These are phyloP conservation scores for Tetragonisca angustula DNA, from an alignment of 2,888 invertebrate species.

Conservation along the genomic window DNA sequence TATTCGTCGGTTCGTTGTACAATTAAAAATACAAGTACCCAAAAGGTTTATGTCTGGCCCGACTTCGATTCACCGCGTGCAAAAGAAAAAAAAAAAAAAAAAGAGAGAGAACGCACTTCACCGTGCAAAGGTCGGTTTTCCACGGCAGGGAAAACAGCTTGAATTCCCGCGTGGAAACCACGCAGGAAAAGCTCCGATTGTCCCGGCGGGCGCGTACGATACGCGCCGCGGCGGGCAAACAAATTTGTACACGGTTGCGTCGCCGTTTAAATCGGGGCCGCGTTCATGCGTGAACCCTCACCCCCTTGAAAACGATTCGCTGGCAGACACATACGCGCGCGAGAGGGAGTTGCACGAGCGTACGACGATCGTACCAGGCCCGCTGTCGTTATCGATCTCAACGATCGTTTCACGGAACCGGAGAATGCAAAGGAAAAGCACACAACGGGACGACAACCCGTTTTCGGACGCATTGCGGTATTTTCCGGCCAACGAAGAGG, in stretches of 20 bases:
- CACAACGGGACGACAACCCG: slow-evolving; percentile 34
- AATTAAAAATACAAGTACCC: too few relatives aligned
- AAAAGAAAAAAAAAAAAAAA: too few relatives aligned
- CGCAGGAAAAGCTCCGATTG: slow-evolving; percentile 7
- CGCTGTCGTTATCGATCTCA: slow-evolving; percentile 48
- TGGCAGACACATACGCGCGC: neutral
- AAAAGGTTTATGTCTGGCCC: too few relatives aligned
- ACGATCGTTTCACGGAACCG: slow-evolving; percentile 32
- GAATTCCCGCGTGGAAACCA: slow-evolving; percentile 5
- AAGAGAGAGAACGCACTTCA: neutral
- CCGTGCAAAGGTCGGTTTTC: too few relatives aligned
- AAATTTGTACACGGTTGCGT: slow-evolving; percentile 36
- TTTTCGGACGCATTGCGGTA: slow-evolving; percentile 58
- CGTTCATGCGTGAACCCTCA: slow-evolving; percentile 33
- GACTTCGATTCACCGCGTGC: too few relatives aligned
- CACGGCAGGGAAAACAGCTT: neutral
- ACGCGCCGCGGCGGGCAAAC: slow-evolving; percentile 21
- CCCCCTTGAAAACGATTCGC: slow-evolving; percentile 29
- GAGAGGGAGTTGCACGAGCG: neutral
- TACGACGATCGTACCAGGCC: slow-evolving; percentile 6
- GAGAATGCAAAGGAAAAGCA: slow-evolving; percentile 19
- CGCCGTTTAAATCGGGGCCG: slow-evolving; percentile 25
- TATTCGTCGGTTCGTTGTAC: too few relatives aligned
- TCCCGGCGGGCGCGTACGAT: slow-evolving; percentile 3
- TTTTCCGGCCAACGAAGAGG: slow-evolving; percentile 29